These are phyloP conservation scores for Galeruca laticollis DNA, from an alignment of 2,888 invertebrate genomes.

Conservation along the genomic window DNA sequence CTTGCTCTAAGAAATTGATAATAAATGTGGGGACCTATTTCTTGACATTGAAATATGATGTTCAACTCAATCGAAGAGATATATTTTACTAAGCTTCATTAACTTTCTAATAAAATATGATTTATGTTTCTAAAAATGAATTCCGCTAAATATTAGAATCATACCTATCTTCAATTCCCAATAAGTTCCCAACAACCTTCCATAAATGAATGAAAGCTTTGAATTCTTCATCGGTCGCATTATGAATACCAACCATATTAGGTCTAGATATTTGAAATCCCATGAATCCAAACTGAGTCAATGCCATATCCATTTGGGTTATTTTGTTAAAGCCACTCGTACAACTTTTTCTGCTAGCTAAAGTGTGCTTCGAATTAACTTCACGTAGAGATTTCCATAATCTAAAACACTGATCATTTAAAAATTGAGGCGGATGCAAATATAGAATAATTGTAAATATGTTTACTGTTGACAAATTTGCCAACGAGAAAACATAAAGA, in stretches of 20 bases:
- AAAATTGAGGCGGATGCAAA: too few relatives aligned
- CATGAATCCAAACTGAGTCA: conserved; percentile 91
- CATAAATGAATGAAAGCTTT: conserved; percentile 86
- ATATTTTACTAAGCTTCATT: too few relatives aligned
- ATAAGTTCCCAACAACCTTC: conserved; percentile 83
- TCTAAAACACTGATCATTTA: conserved; percentile 61
- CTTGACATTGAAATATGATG: too few relatives aligned
- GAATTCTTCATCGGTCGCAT: conserved; percentile 73
- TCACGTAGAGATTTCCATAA: conserved; percentile 77
- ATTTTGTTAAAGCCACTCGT: conserved; percentile 69
- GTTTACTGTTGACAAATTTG: too few relatives aligned
- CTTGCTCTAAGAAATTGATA: too few relatives aligned
- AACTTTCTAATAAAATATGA: too few relatives aligned
- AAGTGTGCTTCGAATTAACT: conserved; percentile 77
- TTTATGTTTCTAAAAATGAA: too few relatives aligned
- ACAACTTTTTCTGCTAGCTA: conserved; percentile 70
- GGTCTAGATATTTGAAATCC: conserved; percentile 74
- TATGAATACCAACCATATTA: conserved; percentile 73
- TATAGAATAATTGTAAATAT: too few relatives aligned
- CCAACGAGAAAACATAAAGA: too few relatives aligned
- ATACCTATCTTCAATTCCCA: conserved; percentile 86
- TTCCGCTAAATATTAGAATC: too few relatives aligned
- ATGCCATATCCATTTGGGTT: conserved; percentile 85
- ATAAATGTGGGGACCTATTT: too few relatives aligned
- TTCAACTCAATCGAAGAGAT: too few relatives aligned